A percentile compares a stretch with the other conserved stretches of the same genome.
Conservation (phyloP, 2,113 vertebrate species). For the Galemys pyrenaicus region DNA sequence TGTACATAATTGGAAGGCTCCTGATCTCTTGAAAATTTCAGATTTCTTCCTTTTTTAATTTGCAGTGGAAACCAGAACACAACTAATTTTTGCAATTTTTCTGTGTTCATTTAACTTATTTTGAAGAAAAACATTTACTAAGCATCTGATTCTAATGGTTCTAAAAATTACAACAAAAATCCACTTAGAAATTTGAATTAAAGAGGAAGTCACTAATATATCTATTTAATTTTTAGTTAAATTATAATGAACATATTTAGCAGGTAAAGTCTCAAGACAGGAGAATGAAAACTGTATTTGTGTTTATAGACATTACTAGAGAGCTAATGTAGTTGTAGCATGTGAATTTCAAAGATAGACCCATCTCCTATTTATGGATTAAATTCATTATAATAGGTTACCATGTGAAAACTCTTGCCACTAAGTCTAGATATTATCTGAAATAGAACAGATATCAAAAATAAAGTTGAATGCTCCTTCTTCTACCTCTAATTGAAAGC, state of each 20-base stretch:
- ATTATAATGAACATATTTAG: background rate
- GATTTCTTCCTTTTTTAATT: conserved; percentile 3
- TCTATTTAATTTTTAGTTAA: background rate
- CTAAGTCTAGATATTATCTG: conserved; percentile 54
- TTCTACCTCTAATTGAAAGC: conserved; percentile 58
- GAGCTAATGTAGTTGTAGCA: conserved; percentile 71
- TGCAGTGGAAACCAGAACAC: background rate
- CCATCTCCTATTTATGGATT: conserved; percentile 73
- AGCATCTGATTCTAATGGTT: background rate
- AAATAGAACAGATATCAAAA: conserved; percentile 32
- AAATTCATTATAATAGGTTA: conserved; percentile 69
- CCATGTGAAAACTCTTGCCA: conserved; percentile 63
- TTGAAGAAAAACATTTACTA: background rate
- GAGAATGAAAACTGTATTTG: conserved; percentile 49
- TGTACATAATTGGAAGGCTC: conserved; percentile 15
- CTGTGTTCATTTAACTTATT: background rate
- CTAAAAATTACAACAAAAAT: background rate
- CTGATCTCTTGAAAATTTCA: background rate
- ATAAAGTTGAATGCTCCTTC: background rate
- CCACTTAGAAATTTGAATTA: background rate
- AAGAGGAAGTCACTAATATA: background rate
- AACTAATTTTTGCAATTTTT: background rate
- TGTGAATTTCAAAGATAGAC: conserved; percentile 78
- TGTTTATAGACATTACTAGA: conserved; percentile 59
- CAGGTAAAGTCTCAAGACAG: background rate